Evolutionary conservation across 2,888 invertebrate species (phyloP), one percentile per base, ranked within the genome.

Genomic region (Rambutsinella grinnellia): DNA sequence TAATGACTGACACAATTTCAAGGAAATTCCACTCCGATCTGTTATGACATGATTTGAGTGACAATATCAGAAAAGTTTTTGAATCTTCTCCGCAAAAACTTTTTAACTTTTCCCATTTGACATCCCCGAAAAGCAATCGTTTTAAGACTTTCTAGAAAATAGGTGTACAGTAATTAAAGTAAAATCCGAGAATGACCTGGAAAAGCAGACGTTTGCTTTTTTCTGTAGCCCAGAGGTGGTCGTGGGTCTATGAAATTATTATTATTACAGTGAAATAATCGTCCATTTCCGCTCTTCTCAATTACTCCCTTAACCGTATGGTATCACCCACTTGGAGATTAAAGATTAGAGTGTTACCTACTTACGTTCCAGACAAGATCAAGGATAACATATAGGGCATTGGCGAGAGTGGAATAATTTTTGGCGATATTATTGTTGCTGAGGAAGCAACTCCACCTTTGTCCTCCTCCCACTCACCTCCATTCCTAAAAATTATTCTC

Each of bases 401-500:
- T 36, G n/a, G n/a, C n/a, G n/a, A n/a, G n/a, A n/a, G n/a, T n/a
- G n/a, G n/a, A 8, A 36, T 36, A 36, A 8, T 36, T 36, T 13
- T 13, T 36, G 36, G 36, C 13, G 36, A 36, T 36, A 36, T 13
- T 36, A 5, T 49, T 13, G n/a, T 23, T 56, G 66, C 56, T 54
- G 66, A 66, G 46, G 23, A 26, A 66, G 54, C 66, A 66, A 23
- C 44, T 54, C 54, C 56, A 56, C 46, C 56, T 56, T 36, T 46
- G 19, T 46, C 36, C 56, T 67, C 67, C 24, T 58, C 27, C 56
- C 27, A 24, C 58, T 67, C 36, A 36, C 36, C 5, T 5, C 36
- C 36, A 36, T 36, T 13, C 36, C 5, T 13, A 44, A 67, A 67
- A 67, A 65, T 65, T 65, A 65, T 65, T 57, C 67, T 47, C 67